A percentile compares a stretch with the other conserved stretches of the same genome.
phyloP scores from a whole-genome alignment of 2,888 invertebrate species.

The Meliscaeva auricollis region DNA sequence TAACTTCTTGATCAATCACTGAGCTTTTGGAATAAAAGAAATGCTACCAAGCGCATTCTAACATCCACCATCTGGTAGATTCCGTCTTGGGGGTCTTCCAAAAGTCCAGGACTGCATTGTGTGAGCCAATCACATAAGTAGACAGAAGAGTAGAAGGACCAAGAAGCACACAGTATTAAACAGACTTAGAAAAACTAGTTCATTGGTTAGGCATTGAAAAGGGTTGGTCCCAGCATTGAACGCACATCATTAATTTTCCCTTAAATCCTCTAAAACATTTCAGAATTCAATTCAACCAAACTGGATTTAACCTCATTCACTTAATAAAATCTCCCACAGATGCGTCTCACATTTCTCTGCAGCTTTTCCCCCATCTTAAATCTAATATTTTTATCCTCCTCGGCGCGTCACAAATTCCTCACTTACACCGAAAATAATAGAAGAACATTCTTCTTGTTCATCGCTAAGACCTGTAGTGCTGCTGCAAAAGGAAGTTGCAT shows the following conservation, averaged over 20 bases:
- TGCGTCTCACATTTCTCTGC: not conserved
- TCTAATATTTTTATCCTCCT: constrained; percentile 36
- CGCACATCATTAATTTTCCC: constrained; percentile 11
- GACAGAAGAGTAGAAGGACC: too few relatives aligned
- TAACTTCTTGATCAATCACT: too few relatives aligned
- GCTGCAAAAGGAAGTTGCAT: constrained; percentile 8
- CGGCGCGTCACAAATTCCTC: constrained; percentile 40
- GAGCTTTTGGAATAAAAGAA: too few relatives aligned
- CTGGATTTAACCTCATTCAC: constrained; percentile 47
- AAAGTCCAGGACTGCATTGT: too few relatives aligned
- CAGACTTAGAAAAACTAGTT: too few relatives aligned
- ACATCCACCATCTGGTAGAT: too few relatives aligned
- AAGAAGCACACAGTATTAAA: too few relatives aligned
- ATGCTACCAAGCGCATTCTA: too few relatives aligned
- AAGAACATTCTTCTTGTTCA: constrained; percentile 45
- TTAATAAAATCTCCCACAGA: constrained; percentile 40
- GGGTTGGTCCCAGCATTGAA: not conserved
- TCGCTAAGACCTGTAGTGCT: constrained; percentile 1
- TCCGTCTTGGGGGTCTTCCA: too few relatives aligned
- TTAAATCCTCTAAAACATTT: constrained; percentile 19
- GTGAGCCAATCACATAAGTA: too few relatives aligned
- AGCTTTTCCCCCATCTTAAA: constrained; percentile 21
- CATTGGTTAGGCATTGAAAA: too few relatives aligned
- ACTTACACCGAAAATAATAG: constrained; percentile 61
- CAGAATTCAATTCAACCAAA: constrained; percentile 17